phyloP scores from a whole-genome alignment of 1,140 invertebrate species.

The Varroa destructor region DNA sequence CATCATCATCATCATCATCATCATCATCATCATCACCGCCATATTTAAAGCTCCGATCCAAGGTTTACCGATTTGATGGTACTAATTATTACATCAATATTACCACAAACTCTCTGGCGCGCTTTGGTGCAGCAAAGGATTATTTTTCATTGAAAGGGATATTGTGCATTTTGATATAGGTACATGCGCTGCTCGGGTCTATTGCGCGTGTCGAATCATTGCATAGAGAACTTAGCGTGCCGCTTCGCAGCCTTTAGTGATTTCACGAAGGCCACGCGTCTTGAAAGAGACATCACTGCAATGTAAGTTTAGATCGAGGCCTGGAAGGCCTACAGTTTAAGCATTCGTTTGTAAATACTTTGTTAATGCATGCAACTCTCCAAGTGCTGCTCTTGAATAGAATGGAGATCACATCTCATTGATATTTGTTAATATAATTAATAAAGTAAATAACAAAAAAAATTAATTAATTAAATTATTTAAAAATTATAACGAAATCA shows the following conservation, averaged over 20 bases:
- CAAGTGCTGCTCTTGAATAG: constrained; percentile 30
- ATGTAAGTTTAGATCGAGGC: constrained; percentile 35
- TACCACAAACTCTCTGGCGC: too few species aligned
- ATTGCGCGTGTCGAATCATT: constrained; percentile 35
- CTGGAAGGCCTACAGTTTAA: background rate
- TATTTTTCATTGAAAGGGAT: too few species aligned
- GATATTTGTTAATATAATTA: too few species aligned
- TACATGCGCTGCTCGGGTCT: constrained; percentile 39
- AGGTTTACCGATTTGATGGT: too few species aligned
- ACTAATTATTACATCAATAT: too few species aligned
- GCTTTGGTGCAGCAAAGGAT: too few species aligned
- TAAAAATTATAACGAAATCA: too few species aligned
- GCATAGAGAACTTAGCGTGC: constrained; percentile 39
- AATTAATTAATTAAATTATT: too few species aligned
- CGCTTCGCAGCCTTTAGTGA: constrained; percentile 37
- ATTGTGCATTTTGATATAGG: constrained; percentile 21
- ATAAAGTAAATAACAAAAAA: too few species aligned
- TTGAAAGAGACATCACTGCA: constrained; percentile 36
- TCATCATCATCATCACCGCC: too few species aligned
- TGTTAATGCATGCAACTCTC: background rate
- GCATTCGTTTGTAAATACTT: background rate
- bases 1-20: too few species aligned
- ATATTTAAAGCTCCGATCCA: too few species aligned
- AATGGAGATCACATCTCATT: background rate
- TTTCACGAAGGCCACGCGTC: constrained; percentile 36